Evolutionary conservation across 35 echinoderm and acorn worm species (phyloP).

Genomic region (Nesometra sesokonis): DNA sequence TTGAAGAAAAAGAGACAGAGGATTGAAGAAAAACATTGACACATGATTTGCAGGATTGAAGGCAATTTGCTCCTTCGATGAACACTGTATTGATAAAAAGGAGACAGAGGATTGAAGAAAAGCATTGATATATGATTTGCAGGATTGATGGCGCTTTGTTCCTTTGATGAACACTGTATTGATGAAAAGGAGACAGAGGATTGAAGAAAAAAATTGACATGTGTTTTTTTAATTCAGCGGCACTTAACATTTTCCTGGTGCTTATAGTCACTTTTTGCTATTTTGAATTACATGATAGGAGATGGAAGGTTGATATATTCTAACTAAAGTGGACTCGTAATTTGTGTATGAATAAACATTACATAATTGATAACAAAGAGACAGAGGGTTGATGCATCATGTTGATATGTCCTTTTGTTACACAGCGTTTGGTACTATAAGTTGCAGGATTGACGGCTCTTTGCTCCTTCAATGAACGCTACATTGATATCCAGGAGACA

Average conservation of each 20-base stretch:
- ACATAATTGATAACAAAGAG: background rate
- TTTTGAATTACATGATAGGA: no score
- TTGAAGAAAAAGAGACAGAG: background rate
- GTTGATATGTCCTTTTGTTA: no score
- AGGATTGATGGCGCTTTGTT: background rate
- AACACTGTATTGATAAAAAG: background rate
- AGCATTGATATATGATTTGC: no score
- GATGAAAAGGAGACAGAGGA: background rate
- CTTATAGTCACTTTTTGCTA: no score
- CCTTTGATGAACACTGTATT: slow-evolving; percentile 13
- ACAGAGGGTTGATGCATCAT: no score
- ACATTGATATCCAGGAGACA: background rate
- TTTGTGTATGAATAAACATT: slow-evolving; percentile 8
- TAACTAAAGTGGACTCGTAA: no score
- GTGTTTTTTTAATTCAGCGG: no score
- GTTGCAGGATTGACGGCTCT: slow-evolving; percentile 34
- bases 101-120: background rate
- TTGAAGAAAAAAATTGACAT: background rate
- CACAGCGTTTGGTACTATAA: slow-evolving; percentile 22
- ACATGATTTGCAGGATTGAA: no score
- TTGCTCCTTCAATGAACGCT: slow-evolving; percentile 24
- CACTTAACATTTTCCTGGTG: no score
- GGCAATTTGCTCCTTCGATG: slow-evolving; percentile 22
- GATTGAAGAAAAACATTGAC: background rate
- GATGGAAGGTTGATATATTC: no score